phyloP scores from a whole-genome alignment of 2,888 invertebrate species.

The Zaprionus lineosus region DNA sequence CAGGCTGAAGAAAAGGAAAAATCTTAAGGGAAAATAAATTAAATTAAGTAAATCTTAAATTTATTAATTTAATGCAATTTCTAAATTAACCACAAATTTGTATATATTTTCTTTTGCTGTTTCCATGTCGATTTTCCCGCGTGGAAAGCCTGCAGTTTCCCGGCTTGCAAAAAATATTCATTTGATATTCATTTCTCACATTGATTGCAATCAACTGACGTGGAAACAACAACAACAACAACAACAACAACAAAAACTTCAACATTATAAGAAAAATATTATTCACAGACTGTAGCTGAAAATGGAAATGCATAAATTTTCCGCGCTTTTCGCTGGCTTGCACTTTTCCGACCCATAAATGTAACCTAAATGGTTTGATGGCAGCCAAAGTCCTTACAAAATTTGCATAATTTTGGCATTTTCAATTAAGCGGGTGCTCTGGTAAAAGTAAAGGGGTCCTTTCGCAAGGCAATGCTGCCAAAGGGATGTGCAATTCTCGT shows the following conservation, averaged over 20 bases:
- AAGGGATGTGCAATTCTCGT: conserved; percentile 30
- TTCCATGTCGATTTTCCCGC: no score
- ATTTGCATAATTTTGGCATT: conserved; percentile 67
- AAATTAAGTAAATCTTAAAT: no score
- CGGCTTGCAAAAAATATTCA: no score
- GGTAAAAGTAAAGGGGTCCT: neutral
- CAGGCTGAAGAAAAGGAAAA: no score
- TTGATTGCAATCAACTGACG: conserved; percentile 54
- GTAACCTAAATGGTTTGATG: conserved; percentile 58
- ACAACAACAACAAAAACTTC: no score
- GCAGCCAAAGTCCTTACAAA: conserved; percentile 26
- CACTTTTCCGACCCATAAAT: conserved; percentile 31
- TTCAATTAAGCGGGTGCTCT: conserved; percentile 51
- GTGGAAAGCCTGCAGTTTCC: conserved; percentile 4
- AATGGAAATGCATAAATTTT: conserved; percentile 61
- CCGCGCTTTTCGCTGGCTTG: conserved; percentile 26
- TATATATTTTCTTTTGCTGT: no score
- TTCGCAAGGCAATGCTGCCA: neutral
- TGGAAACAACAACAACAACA: conserved; percentile 2
- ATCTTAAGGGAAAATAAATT: no score
- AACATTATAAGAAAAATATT: conserved; percentile 32
- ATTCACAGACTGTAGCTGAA: conserved; percentile 34
- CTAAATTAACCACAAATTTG: no score
- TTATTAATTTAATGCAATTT: no score
- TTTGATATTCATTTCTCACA: conserved; percentile 51